Evolutionary conservation across 2,797 vertebrate genomes (phyloP), one percentile per base, ranked within the genome.

Genomic region (Tinamus major): DNA sequence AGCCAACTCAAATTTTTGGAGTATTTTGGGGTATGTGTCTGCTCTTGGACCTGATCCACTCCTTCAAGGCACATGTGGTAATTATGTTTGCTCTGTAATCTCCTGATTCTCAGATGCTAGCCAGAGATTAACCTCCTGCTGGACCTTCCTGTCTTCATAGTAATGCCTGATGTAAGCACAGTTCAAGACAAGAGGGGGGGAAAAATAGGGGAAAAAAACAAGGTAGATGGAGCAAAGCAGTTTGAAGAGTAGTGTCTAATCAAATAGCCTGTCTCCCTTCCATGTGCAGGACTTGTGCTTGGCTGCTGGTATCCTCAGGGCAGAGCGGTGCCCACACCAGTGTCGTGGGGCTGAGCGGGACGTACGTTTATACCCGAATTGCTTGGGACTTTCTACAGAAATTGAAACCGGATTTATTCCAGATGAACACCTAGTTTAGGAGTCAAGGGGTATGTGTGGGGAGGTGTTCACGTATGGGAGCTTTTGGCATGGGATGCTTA

Each of bases 291-390:
- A 53, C 35, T 27, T 35, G 67, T 23, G 61, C 31, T 39, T 37
- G 61, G 23, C 10, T 11, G 8, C 46, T 26, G 37, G 67, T 63
- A 42, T 44, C 44, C 41, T 14, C 0, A 12, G 7, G 21, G 58
- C 48, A n/a, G 58, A 24, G 39, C 7, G 24, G 12, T 26, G 48
- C 23, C 2, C 23, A 18, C 29, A 11, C 68, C 63, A 10, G 18
- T 9, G 49, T 49, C 39, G 6, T 31, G 6, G 0, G 15, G 2
- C 11, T 11, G 27, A 15, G 20, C 48, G 10, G 7, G 18, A 41
- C 4, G 23, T 0, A 0, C 10, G 4, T 33, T 80, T 61, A 18
- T 59, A 33, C 37, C 48, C 63, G 44, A 69, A 51, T 26, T 15
- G 35, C 26, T 35, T 31, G 2, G 15, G 61, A 29, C 31, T 62